A percentile compares a stretch with the other conserved stretches of the same genome.
phyloP scores from a whole-genome alignment of 1,140 invertebrate genomes.

The Cepaea nemoralis region DNA sequence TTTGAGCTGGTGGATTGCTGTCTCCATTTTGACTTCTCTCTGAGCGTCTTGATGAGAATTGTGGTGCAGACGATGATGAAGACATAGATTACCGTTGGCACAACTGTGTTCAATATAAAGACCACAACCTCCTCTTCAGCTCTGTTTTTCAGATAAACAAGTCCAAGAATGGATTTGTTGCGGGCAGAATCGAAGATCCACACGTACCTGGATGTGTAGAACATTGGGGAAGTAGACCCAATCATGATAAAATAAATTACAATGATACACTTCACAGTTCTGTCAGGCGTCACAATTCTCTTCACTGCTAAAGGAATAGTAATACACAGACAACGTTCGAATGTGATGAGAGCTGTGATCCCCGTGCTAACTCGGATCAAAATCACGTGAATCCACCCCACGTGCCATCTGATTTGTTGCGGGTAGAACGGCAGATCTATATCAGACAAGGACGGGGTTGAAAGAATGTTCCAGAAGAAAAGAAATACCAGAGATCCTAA shows the following conservation, averaged over 20 bases:
- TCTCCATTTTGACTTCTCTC: neutral
- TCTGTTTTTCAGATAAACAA: neutral
- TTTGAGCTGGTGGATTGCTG: neutral
- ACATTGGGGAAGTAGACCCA: neutral
- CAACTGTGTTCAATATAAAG: neutral
- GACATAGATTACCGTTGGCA: neutral
- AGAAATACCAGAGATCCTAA: neutral
- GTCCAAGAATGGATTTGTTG: neutral
- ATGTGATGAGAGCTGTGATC: neutral
- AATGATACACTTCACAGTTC: neutral
- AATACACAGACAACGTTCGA: conserved; percentile 19
- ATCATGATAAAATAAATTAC: neutral
- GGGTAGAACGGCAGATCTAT: neutral
- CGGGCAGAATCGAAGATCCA: neutral
- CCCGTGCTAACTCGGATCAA: neutral
- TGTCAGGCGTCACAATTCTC: neutral
- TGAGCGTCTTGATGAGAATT: neutral
- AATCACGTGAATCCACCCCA: neutral
- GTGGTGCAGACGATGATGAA: neutral
- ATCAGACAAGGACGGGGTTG: neutral
- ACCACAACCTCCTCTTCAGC: neutral
- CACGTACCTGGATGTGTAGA: neutral
- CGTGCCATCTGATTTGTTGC: neutral
- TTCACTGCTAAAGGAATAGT: neutral
- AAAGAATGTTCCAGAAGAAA: neutral